A percentile compares a stretch with the other conserved stretches of the same genome.
Evolutionary conservation across 2,888 invertebrate genomes (phyloP).

Genomic region (Argyresthia goedartella): DNA sequence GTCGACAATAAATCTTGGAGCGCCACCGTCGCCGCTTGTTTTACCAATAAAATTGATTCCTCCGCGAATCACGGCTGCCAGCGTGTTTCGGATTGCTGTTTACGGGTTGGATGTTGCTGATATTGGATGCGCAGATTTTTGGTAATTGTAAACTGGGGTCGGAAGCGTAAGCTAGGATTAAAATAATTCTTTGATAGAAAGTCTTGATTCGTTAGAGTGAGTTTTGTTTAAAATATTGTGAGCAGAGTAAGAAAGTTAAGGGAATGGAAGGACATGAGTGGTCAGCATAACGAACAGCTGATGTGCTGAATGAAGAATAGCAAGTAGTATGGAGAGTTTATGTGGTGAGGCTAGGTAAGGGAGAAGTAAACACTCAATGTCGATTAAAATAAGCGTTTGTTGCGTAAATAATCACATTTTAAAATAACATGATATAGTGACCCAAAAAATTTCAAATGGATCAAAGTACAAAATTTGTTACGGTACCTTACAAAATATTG

Average conservation of each 20-base stretch:
- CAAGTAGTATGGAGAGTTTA: too few species aligned
- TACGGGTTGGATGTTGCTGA: conserved; percentile 4
- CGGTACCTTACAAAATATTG: background rate
- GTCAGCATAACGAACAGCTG: too few species aligned
- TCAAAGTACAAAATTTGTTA: conserved; percentile 9
- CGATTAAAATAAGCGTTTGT: background rate
- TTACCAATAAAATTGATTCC: conserved; percentile 67
- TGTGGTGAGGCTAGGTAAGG: too few species aligned
- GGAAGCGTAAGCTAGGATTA: background rate
- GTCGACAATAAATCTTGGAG: conserved; percentile 9
- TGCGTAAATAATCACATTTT: background rate
- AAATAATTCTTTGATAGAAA: background rate
- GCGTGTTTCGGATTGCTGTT: background rate
- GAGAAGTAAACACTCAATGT: too few species aligned
- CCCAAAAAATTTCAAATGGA: conserved; percentile 5
- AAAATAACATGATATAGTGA: background rate
- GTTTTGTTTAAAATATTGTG: background rate
- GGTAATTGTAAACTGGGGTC: background rate
- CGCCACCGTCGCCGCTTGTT: conserved; percentile 38
- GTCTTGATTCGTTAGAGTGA: background rate
- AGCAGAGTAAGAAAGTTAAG: too few species aligned
- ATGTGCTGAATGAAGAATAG: too few species aligned
- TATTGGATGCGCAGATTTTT: background rate
- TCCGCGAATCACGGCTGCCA: conserved; percentile 38
- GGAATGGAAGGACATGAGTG: too few species aligned